Percentiles rank a stretch among this genome's conserved stretches.
These are phyloP conservation scores for Thalassarche chlororhynchos DNA, from an alignment of 2,113 vertebrate species.

Conservation along the genomic window DNA sequence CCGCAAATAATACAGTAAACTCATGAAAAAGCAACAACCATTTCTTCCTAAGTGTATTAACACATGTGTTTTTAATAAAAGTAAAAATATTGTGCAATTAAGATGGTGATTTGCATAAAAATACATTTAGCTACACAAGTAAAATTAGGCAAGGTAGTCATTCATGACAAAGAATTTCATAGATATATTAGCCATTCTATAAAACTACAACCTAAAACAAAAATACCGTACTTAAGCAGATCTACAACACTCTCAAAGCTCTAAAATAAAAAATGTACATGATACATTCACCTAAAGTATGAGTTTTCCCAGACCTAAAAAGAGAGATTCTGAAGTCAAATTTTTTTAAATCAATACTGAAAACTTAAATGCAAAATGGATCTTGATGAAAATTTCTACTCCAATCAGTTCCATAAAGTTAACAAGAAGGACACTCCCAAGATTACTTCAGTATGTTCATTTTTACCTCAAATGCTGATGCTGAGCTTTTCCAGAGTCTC, in stretches of 20 bases:
- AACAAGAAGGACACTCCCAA: conserved; percentile 32
- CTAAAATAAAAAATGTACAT: neutral
- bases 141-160: neutral
- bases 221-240: neutral
- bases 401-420: conserved; percentile 7
- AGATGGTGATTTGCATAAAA: neutral
- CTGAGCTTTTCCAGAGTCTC: conserved; percentile 78
- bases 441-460: conserved; percentile 57
- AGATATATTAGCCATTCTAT: neutral
- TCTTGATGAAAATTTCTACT: conserved; percentile 14
- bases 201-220: neutral
- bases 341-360: neutral
- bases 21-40: neutral
- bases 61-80: neutral
- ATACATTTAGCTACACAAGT: neutral
- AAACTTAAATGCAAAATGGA: conserved; percentile 46
- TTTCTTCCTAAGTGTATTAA: neutral
- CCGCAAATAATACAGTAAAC: neutral
- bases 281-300: neutral
- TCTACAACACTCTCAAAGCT: neutral
- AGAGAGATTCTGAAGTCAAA: neutral
- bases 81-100: neutral
- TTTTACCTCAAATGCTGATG: conserved; percentile 79
- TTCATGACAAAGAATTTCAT: neutral
- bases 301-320: neutral